Percentiles rank a stretch among this genome's conserved stretches.
These are phyloP conservation scores for Eremobia ochroleuca DNA, from an alignment of 2,888 invertebrate species.

Conservation along the genomic window DNA sequence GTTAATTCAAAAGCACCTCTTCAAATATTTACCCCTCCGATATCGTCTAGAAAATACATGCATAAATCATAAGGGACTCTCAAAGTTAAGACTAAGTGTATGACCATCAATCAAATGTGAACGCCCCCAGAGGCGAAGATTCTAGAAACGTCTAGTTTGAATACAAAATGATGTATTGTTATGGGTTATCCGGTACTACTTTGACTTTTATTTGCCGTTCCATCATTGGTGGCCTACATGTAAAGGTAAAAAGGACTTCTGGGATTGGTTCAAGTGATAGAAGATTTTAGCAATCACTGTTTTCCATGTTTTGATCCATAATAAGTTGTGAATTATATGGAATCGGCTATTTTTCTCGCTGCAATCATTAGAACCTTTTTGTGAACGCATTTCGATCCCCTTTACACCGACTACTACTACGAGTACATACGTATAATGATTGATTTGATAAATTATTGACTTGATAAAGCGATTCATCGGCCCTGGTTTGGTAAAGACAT, in stretches of 20 bases:
- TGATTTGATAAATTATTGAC: no score
- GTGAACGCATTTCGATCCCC: no score
- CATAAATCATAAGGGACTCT: background rate
- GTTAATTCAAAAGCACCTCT: constrained; percentile 3
- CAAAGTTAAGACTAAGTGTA: background rate
- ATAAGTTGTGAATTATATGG: no score
- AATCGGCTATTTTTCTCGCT: no score
- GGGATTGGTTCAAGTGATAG: background rate
- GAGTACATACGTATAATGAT: no score
- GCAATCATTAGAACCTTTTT: no score
- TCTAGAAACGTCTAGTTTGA: constrained; percentile 13
- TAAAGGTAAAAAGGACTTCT: constrained; percentile 15
- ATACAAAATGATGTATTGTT: constrained; percentile 39
- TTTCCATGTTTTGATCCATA: no score
- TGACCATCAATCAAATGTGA: constrained; percentile 21
- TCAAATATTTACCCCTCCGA: background rate
- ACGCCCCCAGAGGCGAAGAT: constrained; percentile 1
- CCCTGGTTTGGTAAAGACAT: no score
- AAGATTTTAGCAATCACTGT: background rate
- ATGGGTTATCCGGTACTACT: constrained; percentile 9
- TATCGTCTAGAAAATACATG: background rate
- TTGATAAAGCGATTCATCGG: no score
- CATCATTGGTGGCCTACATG: constrained; percentile 16
- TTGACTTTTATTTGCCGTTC: constrained; percentile 31
- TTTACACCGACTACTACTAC: no score